phyloP scores from a whole-genome alignment of 2,113 vertebrate genomes.

The Pontoporia blainvillei region DNA sequence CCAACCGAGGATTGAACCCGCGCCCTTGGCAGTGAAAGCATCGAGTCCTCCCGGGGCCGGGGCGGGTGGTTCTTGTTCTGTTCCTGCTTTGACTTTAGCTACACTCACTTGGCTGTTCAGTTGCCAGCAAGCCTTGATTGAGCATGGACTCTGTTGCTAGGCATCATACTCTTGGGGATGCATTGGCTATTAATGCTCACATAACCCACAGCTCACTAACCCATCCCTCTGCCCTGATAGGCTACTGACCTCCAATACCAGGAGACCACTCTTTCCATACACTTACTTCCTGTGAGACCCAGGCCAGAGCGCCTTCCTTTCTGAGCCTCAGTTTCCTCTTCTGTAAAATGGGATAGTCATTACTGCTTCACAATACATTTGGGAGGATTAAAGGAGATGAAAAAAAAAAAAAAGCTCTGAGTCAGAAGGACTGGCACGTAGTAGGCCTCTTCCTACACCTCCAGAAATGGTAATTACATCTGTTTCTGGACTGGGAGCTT shows the following conservation, averaged over 20 bases:
- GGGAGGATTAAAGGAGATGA: neutral
- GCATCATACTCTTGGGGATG: neutral
- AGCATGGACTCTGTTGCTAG: neutral
- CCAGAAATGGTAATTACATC: neutral
- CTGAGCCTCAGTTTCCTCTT: constrained; percentile 26
- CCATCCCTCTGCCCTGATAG: neutral
- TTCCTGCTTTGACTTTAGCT: neutral
- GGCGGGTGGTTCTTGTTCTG: neutral
- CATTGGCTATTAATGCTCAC: neutral
- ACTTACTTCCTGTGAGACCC: neutral
- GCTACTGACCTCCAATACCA: neutral
- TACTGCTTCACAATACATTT: neutral
- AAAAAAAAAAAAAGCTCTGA: neutral
- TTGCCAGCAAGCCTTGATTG: neutral
- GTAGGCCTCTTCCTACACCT: neutral
- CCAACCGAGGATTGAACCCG: neutral
- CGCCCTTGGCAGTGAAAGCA: neutral
- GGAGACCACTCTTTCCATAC: neutral
- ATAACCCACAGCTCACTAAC: neutral
- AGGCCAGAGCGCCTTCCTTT: neutral
- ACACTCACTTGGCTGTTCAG: neutral
- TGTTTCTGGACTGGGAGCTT: neutral
- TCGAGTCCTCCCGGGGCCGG: neutral
- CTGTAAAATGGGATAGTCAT: neutral
- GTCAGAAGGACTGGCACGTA: no score